These are phyloP conservation scores for Leiothrix lutea DNA, from an alignment of 2,113 vertebrate genomes.

Conservation along the genomic window DNA sequence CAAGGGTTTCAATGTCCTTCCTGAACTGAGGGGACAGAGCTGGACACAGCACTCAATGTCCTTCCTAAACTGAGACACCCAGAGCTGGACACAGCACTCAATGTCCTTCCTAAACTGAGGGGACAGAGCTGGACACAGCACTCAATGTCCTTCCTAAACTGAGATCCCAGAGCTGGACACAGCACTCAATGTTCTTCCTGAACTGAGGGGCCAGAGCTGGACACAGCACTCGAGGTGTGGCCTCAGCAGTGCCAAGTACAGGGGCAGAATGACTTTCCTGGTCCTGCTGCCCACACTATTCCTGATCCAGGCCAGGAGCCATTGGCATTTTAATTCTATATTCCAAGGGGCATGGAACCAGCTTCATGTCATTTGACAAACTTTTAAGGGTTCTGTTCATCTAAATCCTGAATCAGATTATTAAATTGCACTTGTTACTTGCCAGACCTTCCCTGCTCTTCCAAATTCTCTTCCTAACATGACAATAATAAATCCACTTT, in stretches of 20 bases:
- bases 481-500: background rate
- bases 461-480: background rate
- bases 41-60: background rate
- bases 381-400: background rate
- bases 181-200: no score
- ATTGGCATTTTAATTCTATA: background rate
- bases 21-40: background rate
- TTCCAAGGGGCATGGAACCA: background rate
- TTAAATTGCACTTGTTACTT: background rate
- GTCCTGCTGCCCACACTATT: background rate
- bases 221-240: no score
- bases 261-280: background rate
- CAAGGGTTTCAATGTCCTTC: accelerated
- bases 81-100: no score
- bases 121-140: no score
- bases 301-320: background rate
- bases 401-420: background rate
- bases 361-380: background rate
- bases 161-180: no score
- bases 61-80: no score
- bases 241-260: no score
- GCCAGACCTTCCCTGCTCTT: background rate
- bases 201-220: no score
- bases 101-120: no score
- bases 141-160: no score